phyloP scores from a whole-genome alignment of 2,797 vertebrate genomes.

The Thripadectes ignobilis region DNA sequence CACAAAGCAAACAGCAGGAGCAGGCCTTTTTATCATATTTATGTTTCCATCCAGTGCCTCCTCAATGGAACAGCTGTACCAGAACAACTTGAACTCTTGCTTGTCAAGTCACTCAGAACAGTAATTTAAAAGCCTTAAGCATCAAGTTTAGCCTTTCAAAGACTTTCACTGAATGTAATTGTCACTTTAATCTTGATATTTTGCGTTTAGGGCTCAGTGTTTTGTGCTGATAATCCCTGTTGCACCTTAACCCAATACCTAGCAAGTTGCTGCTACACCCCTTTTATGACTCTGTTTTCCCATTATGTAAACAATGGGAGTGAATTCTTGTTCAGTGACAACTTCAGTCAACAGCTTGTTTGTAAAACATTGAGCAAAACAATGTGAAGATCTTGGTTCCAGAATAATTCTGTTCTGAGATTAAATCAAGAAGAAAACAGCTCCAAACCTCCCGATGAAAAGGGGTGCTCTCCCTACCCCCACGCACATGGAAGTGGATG shows the following conservation, averaged over 20 bases:
- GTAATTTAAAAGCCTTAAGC: neutral
- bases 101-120: neutral
- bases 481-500: neutral
- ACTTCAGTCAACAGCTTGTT: conserved; percentile 50
- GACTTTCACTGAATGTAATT: neutral
- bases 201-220: neutral
- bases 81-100: neutral
- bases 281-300: conserved; percentile 23
- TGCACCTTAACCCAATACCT: conserved; percentile 21
- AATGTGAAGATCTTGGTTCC: conserved; percentile 32
- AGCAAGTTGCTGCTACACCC: neutral
- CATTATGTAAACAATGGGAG: conserved; percentile 38
- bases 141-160: neutral
- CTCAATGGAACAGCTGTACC: neutral
- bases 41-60: neutral
- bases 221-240: neutral
- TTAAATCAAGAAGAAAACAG: conserved; percentile 53
- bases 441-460: neutral
- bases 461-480: neutral
- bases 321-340: conserved; percentile 57
- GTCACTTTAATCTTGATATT: neutral
- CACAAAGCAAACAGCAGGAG: neutral
- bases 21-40: neutral
- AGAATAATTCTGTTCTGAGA: conserved; percentile 13
- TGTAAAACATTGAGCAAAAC: conserved; percentile 53